Conservation (phyloP, 1,140 invertebrate genomes). For the Cyclargus thomasi region DNA sequence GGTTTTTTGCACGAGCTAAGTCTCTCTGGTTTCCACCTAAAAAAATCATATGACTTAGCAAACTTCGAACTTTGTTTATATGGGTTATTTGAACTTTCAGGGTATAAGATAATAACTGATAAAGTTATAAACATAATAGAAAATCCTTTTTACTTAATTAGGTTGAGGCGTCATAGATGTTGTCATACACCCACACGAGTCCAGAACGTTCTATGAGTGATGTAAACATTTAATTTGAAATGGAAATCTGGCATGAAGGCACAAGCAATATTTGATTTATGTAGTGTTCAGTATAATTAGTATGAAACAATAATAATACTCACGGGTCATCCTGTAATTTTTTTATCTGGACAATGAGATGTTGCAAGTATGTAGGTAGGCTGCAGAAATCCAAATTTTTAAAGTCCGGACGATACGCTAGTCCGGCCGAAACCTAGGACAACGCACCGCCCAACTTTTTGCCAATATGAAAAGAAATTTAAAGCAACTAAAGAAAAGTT, state of each 20-base stretch:
- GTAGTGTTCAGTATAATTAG: background rate
- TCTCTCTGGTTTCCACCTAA: conserved; percentile 91
- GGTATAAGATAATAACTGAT: background rate
- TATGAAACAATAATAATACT: conserved; percentile 35
- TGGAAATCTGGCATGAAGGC: background rate
- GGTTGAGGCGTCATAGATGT: conserved; percentile 26
- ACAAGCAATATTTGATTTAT: background rate
- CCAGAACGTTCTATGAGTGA: conserved; percentile 44
- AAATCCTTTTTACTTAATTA: conserved; percentile 28
- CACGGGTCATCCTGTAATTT: conserved; percentile 61
- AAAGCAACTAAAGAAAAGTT: conserved; percentile 58
- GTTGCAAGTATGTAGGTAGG: conserved; percentile 12
- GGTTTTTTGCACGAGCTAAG: conserved; percentile 86
- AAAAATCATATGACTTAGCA: conserved; percentile 21
- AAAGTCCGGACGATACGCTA: conserved; percentile 70
- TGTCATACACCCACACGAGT: conserved; percentile 36
- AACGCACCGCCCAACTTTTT: conserved; percentile 67
- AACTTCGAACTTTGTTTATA: background rate
- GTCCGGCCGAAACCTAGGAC: conserved; percentile 70
- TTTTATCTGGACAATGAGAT: conserved; percentile 29
- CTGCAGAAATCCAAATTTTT: conserved; percentile 13
- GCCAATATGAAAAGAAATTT: conserved; percentile 56
- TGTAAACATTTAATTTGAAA: too few relatives aligned
- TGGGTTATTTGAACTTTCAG: background rate
- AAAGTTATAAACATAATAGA: background rate